Base-by-base conservation (phyloP, 2,797 vertebrate genomes). In the Hypotaenidia okinawae region DNA sequence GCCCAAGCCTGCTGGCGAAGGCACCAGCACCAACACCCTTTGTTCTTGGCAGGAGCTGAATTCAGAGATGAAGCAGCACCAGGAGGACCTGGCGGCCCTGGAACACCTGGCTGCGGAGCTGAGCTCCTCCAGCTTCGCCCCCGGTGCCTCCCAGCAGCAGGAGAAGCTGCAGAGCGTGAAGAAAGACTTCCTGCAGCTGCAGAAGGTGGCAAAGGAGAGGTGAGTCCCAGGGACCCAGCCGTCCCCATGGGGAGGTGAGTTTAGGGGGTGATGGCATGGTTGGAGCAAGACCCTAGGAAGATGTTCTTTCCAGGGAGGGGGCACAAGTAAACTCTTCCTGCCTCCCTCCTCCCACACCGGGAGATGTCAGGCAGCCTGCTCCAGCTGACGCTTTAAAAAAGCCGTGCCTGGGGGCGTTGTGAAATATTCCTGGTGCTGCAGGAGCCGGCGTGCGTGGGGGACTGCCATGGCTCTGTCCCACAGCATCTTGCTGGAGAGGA, bases 61-160 rank as follows among this genome's bases (percentile, higher is more conserved):
- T 94, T 98, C 95, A 0, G 99, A 99, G 97, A 96, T 99, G 98
- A 98, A 98, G 93, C 98, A 99, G 96, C 98, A 99, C 80, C 97
- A 98, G 7, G 98, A 98, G 77, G 98, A 98, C 83, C 96, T 99
- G 67, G 98, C 98, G 73, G 95, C 98, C 52, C 98, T 99, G 95
- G 98, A 99, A 87, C 96, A 95, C 23, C 97, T 99, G 66, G 98
- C 98, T 28, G 96, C 95, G 0, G 98, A 99, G 70, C 97, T 99
- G 87, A 97, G 98, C 96, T 98, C 98, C 68, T 98, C 96, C 5
- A 90, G 97, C 84, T 97, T 98, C 10, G 76, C 98, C 57, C 88
- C 96, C 5, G 94, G 98, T 43, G 52, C 98, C 15, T 98, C 98
- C 64, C 98, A 97, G 81, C 97, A 99, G 63, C 84, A 98, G 95